Evolutionary conservation across 2,888 invertebrate genomes (phyloP).

Genomic region (Aporophyla nigra): DNA sequence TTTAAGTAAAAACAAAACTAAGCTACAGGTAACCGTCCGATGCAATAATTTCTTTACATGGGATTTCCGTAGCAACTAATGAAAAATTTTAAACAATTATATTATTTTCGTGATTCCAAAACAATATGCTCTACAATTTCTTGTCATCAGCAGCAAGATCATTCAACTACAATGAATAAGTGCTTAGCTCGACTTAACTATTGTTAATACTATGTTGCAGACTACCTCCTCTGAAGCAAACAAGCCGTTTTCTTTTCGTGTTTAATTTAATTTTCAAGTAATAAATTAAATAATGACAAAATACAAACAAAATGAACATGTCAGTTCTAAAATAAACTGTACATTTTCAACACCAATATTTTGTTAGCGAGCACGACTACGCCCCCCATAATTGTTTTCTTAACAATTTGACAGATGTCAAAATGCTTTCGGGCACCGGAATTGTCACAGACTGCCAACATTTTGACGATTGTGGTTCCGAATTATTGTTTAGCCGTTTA

Average conservation of each 20-base stretch:
- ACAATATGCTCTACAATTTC: not conserved
- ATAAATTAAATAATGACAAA: not conserved
- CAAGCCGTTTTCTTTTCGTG: no score
- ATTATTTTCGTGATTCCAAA: not conserved
- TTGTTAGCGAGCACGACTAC: conserved; percentile 2
- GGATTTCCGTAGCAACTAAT: not conserved
- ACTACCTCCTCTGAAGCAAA: no score
- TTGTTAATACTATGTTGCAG: not conserved
- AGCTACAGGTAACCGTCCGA: not conserved
- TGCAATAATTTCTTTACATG: not conserved
- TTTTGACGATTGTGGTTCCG: conserved; percentile 42
- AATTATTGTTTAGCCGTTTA: conserved; percentile 41
- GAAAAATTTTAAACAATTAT: not conserved
- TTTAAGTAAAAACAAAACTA: not conserved
- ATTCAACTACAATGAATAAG: conserved; percentile 4
- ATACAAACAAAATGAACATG: not conserved
- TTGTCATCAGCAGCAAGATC: not conserved
- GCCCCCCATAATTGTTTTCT: conserved; percentile 48
- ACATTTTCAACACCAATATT: conserved; percentile 39
- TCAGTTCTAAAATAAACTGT: conserved; percentile 26
- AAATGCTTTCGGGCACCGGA: conserved; percentile 39
- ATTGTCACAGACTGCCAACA: conserved; percentile 42
- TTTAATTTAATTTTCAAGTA: not conserved
- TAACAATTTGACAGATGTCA: conserved; percentile 63
- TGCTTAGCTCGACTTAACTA: not conserved